phyloP scores from a whole-genome alignment of 2,888 invertebrate species.

The Carcina quercana region DNA sequence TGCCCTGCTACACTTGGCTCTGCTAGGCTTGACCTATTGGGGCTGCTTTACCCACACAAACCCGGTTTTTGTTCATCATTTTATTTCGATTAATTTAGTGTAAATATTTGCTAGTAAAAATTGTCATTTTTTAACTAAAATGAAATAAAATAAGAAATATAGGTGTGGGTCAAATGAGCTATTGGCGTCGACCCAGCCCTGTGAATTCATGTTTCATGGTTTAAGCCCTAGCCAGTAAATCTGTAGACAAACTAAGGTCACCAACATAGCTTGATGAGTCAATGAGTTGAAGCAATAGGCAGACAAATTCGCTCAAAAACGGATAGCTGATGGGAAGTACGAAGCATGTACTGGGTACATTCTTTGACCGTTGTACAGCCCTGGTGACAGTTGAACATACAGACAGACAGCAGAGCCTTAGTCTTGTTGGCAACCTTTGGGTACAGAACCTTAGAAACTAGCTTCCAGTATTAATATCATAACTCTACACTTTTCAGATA shows the following conservation, averaged over 20 bases:
- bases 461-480: slow-evolving; percentile 9
- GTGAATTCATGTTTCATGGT: no score
- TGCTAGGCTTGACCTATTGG: no score
- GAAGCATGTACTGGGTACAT: neutral
- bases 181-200: no score
- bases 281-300: no score
- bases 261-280: no score
- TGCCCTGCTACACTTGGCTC: no score
- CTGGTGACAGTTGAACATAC: neutral
- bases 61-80: neutral
- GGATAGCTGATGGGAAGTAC: neutral
- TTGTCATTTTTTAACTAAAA: neutral
- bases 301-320: no score
- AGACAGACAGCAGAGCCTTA: neutral
- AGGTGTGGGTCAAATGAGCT: neutral
- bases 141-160: neutral
- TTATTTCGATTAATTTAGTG: neutral
- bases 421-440: no score
- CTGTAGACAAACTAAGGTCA: no score
- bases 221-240: no score
- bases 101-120: neutral
- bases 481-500: slow-evolving; percentile 37
- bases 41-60: neutral
- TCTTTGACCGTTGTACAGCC: neutral
- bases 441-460: no score